Evolutionary conservation across 2,797 vertebrate species (phyloP), one percentile per base, ranked within the genome.

Genomic region (Pygocentrus nattereri): DNA sequence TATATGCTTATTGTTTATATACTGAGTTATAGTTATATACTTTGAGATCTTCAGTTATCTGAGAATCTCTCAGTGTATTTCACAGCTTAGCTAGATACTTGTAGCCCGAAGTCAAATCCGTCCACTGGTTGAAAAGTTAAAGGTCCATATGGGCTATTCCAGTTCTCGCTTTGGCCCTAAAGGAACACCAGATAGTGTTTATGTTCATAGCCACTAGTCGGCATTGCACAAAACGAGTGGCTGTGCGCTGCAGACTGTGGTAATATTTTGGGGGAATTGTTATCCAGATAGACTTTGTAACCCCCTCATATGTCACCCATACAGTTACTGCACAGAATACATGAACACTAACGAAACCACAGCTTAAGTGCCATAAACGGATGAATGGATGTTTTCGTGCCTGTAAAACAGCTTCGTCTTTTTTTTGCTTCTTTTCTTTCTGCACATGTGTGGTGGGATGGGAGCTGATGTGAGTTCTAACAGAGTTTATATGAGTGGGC

Each of bases 381-480:
- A 34, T 54, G 3, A 49, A 10, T 30, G 68, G 47, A 16, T 16
- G 31, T 54, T 54, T 10, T 34, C 18, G 69, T 71, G 69, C 69
- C 69, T 72, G 69, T 71, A 71, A 50, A 27, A 30, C 23, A 27
- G 19, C 69, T 47, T 13, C 47, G 49, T 21, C 49, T 47, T 4
- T 11, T 54, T 11, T 52, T 25, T 30, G 0, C 23, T 75, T 6
- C 38, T 38, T 38, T 56, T 23, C n/a, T 54, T 54, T 54, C 41
- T 72, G 49, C 23, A 8, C 8, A 3, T 50, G 16, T 49, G 5
- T 69, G 65, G 5, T 12, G 41, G 44, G 68, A 27, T 30, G 15
- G 59, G 59, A 62, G 30, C 44, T 70, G 44, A 70, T 49, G 25
- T 71, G 15, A 68, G 21, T 23, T 68, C 34, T 34, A 65, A n/a